Evolutionary conservation across 2,113 vertebrate genomes (phyloP), one percentile per base, ranked within the genome.

Genomic region (Pseudorasbora parva): DNA sequence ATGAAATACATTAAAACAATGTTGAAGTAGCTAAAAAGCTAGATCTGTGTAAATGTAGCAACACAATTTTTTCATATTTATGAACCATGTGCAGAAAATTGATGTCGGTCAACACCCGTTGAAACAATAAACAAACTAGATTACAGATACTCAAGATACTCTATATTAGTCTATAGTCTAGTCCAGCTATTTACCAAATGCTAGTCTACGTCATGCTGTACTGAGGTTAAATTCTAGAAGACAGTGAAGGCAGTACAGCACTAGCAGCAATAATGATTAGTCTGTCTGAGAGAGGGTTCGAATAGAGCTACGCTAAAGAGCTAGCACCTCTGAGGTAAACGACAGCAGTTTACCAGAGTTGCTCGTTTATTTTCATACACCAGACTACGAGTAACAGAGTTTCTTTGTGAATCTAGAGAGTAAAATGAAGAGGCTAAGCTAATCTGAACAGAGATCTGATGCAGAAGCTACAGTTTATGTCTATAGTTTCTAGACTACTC

Each of bases 161-260:
- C 92, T 94, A 94, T 93, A 94, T 95, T 94, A 94, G 93, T 94
- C 92, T 94, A 94, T 92, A 88, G 86, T 82, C 93, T 93, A 94
- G 88, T 76, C 92, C 90, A 92, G 88, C 93, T 94, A 94, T 86
- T 92, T 85, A 93, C 81, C 76, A 82, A 93, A 89, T 80, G 82
- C 94, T 94, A 95, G 84, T 92, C 92, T 94, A 95, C 90, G 59
- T 91, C 91, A 93, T 92, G 91, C 93, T 91, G 93, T 92, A 92
- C 93, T 92, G 92, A 91, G 86, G 91, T 92, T 93, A 92, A 91
- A 86, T 89, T 91, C 91, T 90, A 93, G 87, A 86, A 94, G 92
- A 94, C 86, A 90, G 90, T 90, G 89, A 92, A 82, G 92, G 91
- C 92, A 91, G 93, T 89, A 92, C 93, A 93, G 93, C 77, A 83